These are phyloP conservation scores for Cyprinodon variegatus DNA, from an alignment of 2,113 vertebrate species.

Conservation along the genomic window DNA sequence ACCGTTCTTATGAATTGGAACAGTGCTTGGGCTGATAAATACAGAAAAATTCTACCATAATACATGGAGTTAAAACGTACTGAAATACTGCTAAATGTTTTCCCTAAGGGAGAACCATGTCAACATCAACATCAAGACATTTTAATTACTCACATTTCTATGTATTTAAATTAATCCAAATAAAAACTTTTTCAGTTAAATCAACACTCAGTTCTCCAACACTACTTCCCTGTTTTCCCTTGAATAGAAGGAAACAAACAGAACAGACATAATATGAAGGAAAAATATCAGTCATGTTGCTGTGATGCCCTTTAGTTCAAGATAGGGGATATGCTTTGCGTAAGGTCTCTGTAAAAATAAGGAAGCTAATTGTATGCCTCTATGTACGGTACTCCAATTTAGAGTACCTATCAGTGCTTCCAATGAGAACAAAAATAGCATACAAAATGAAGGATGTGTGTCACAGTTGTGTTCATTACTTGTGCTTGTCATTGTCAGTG, in stretches of 20 bases:
- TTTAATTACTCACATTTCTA: slow-evolving; percentile 56
- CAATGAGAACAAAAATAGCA: slow-evolving; percentile 44
- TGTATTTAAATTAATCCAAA: slow-evolving; percentile 39
- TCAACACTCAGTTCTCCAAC: slow-evolving; percentile 44
- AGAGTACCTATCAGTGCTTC: slow-evolving; percentile 19
- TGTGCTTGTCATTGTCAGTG: slow-evolving; percentile 54
- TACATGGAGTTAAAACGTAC: slow-evolving; percentile 36
- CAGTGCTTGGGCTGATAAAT: background rate
- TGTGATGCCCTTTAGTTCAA: slow-evolving; percentile 45
- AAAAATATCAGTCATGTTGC: slow-evolving; percentile 40
- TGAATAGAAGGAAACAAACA: slow-evolving; percentile 50
- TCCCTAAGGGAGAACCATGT: slow-evolving; percentile 61
- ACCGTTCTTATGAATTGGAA: no score
- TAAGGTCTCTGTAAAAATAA: slow-evolving; percentile 60
- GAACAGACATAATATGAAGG: slow-evolving; percentile 26
- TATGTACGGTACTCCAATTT: slow-evolving; percentile 36
- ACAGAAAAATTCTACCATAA: slow-evolving; percentile 26
- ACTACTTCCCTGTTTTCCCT: slow-evolving; percentile 47
- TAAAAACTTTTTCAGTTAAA: slow-evolving; percentile 54
- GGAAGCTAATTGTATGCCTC: slow-evolving; percentile 63
- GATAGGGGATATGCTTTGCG: slow-evolving; percentile 44
- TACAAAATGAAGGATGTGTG: slow-evolving; percentile 29
- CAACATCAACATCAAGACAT: slow-evolving; percentile 66
- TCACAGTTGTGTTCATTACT: slow-evolving; percentile 50
- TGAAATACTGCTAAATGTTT: slow-evolving; percentile 43